Percentiles rank a stretch among this genome's conserved stretches.
Conservation (phyloP, 2,888 invertebrate species). For the Oscheius sp. region DNA sequence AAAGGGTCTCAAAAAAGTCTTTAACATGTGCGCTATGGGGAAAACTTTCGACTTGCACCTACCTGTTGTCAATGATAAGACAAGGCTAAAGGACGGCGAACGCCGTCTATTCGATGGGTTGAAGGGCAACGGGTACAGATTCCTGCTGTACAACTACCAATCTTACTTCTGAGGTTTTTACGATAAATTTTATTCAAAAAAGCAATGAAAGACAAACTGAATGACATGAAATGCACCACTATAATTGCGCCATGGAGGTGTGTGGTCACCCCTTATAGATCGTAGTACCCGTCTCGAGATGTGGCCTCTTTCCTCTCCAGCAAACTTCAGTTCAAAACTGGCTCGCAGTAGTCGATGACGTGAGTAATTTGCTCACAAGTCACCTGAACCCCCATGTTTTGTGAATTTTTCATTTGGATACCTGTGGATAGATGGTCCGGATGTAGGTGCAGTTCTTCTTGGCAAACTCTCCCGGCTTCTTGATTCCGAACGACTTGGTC, state of each 20-base stretch:
- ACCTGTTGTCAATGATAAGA: no score
- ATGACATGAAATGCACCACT: background rate
- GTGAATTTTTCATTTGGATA: background rate
- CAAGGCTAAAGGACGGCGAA: no score
- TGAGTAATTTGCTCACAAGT: slow-evolving; percentile 50
- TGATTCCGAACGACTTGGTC: slow-evolving; percentile 51
- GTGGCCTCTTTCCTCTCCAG: background rate
- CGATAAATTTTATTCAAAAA: no score
- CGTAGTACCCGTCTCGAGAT: slow-evolving; percentile 18
- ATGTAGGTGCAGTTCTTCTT: slow-evolving; percentile 52
- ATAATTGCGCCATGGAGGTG: slow-evolving; percentile 1
- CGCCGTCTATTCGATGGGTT: no score
- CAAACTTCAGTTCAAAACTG: slow-evolving; percentile 6
- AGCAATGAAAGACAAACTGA: no score
- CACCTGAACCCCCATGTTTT: slow-evolving; percentile 37
- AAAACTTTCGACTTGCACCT: no score
- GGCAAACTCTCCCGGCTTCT: slow-evolving; percentile 44
- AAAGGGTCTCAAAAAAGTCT: no score
- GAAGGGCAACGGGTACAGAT: no score
- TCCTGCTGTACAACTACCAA: no score
- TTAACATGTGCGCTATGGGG: no score
- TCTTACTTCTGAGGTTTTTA: background rate
- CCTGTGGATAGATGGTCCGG: slow-evolving; percentile 47
- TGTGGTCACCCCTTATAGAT: slow-evolving; percentile 13
- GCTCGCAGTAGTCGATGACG: slow-evolving; percentile 41